Percentiles rank a stretch among this genome's conserved stretches.
Evolutionary conservation across 2,113 vertebrate genomes (phyloP).

Genomic region (Gila orcuttii): DNA sequence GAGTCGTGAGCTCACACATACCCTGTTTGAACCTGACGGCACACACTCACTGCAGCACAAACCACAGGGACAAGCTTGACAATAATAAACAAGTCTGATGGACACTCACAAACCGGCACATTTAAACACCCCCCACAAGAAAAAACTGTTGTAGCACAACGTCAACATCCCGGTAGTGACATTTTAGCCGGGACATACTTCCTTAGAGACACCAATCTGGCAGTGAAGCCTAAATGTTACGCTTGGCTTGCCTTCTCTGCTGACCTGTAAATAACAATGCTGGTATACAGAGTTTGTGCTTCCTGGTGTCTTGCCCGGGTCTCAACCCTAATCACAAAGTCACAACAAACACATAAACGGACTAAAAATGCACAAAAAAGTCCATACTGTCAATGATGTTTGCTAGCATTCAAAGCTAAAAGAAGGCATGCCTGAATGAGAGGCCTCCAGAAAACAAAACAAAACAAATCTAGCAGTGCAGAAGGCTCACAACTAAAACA

Average conservation of each 20-base stretch:
- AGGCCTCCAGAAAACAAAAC: background rate
- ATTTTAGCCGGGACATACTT: conserved; percentile 23
- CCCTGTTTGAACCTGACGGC: background rate
- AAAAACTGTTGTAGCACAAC: background rate
- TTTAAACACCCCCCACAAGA: background rate
- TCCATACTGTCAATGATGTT: background rate
- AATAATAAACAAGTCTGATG: conserved; percentile 7
- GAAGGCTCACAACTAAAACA: background rate
- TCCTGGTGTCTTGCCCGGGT: background rate
- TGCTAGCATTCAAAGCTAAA: background rate
- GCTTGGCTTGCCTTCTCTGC: conserved; percentile 25
- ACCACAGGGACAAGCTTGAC: conserved; percentile 27
- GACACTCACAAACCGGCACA: background rate
- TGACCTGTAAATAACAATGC: conserved; percentile 32
- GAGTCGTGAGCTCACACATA: background rate
- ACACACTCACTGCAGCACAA: background rate
- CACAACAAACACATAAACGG: background rate
- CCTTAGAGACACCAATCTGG: conserved; percentile 10
- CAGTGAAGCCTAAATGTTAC: conserved; percentile 34
- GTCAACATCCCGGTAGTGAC: conserved; percentile 6
- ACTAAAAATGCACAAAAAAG: background rate
- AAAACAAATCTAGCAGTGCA: background rate
- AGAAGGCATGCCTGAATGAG: background rate
- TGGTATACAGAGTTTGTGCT: conserved; percentile 23
- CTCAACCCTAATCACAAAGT: background rate